Percentiles rank a stretch among this genome's conserved stretches.
Conservation (phyloP, 2,113 vertebrate species). For the Cryptoleucopteryx plumbea region DNA sequence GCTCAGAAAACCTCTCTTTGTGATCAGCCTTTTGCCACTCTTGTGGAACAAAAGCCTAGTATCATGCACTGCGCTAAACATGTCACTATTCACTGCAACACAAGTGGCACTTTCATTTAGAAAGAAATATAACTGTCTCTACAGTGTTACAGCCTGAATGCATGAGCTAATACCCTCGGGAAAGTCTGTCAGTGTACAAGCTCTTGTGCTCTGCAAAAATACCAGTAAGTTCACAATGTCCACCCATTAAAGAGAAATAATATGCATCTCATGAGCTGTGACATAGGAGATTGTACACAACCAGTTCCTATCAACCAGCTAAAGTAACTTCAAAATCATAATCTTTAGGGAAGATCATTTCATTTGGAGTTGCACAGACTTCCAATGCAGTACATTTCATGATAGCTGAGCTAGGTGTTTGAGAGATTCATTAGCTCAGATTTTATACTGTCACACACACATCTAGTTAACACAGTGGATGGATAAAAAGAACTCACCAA, state of each 20-base stretch:
- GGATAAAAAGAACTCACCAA: conserved; percentile 77
- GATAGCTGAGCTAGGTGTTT: not conserved
- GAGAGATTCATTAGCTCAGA: not conserved
- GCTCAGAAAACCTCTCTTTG: not conserved
- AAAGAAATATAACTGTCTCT: not conserved
- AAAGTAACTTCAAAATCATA: not conserved
- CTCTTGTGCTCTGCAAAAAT: not conserved
- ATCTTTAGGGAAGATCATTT: not conserved
- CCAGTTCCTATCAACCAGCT: not conserved
- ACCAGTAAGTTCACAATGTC: not conserved
- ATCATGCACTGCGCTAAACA: not conserved
- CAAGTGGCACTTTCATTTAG: not conserved
- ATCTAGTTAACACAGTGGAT: not conserved
- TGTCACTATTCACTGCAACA: not conserved
- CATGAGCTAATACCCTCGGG: not conserved
- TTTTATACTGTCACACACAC: not conserved
- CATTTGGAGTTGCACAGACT: not conserved
- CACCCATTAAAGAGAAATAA: not conserved
- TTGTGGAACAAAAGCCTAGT: not conserved
- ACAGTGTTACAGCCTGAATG: not conserved
- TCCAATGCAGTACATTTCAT: not conserved
- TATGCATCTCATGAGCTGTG: not conserved
- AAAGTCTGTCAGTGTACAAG: not conserved
- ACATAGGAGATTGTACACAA: not conserved
- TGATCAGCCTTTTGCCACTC: not conserved